These are phyloP conservation scores for Phoebastria nigripes DNA, from an alignment of 2,797 vertebrate genomes.

Conservation along the genomic window DNA sequence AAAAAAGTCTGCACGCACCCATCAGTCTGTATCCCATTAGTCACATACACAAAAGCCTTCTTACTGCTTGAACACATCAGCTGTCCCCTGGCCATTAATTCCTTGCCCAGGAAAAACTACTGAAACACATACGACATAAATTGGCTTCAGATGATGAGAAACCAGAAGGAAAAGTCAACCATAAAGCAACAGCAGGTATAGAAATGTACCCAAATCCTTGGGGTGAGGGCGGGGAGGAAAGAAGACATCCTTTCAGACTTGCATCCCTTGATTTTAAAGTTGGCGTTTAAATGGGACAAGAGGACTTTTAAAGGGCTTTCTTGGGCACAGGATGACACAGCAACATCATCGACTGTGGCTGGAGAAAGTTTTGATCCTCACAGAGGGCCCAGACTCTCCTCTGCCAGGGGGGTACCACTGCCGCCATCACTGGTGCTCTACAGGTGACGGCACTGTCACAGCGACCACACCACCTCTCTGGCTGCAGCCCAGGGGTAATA, in stretches of 20 bases:
- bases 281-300: background rate
- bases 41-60: background rate
- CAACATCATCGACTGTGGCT: background rate
- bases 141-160: background rate
- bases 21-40: background rate
- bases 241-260: background rate
- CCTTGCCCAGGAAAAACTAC: background rate
- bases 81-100: background rate
- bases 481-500: background rate
- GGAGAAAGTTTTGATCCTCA: background rate
- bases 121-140: background rate
- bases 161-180: background rate
- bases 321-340: background rate
- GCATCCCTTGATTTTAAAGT: background rate
- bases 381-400: background rate
- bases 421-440: background rate
- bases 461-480: fast-evolving
- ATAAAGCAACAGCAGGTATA: background rate
- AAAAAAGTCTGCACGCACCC: background rate
- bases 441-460: background rate
- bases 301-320: background rate
- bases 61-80: background rate
- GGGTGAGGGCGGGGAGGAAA: fast-evolving
- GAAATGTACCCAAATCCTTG: background rate
- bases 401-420: fast-evolving